Base-by-base conservation (phyloP, 2,797 vertebrate species). In the Enteromius paludinosus region DNA sequence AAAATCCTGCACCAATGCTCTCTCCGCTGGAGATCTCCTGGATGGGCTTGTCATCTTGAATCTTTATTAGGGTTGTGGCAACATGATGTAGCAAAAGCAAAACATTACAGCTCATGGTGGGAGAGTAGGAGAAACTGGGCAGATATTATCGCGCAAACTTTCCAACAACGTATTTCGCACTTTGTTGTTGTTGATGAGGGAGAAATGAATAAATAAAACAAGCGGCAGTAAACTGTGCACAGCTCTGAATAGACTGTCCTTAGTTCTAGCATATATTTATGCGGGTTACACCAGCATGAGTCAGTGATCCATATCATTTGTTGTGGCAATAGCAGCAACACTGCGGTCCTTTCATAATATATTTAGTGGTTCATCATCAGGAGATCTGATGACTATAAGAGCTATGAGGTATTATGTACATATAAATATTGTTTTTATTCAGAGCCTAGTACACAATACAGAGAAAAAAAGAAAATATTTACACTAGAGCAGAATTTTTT, bases 291-390 rank as follows among this genome's bases (percentile, higher is more conserved):
- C 75, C 75, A 33, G 61, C 43, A 65, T 64, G 43, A 64, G 43
- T 65, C 61, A 47, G 23, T n/a, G 75, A 78, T 78, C 3, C 28
- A 33, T 49, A 35, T 78, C 25, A 47, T 78, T 65, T 78, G 43
- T 78, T 78, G 61, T 78, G 75, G 61, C 75, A 78, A 78, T 65
- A 78, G 61, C 33, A 75, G 54, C 28, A 78, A 65, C 43, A 65
- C 25, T 47, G 47, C 12, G 4, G 25, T 65, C 18, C 61, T 49
- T 78, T 33, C 59, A 28, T 43, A 41, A 45, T 76, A 45, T 18
- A 43, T 76, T 45, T 76, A 45, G 56, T 62, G 25, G 54, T 76
- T 28, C 54, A 45, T 76, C 23, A 28, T 62, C 23, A 1, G 56
- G 17, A 76, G 74, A 76, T 76, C 74, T 61, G 35, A 76, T 43